phyloP scores from a whole-genome alignment of 2,797 vertebrate species.

The Sphaeramia orbicularis region DNA sequence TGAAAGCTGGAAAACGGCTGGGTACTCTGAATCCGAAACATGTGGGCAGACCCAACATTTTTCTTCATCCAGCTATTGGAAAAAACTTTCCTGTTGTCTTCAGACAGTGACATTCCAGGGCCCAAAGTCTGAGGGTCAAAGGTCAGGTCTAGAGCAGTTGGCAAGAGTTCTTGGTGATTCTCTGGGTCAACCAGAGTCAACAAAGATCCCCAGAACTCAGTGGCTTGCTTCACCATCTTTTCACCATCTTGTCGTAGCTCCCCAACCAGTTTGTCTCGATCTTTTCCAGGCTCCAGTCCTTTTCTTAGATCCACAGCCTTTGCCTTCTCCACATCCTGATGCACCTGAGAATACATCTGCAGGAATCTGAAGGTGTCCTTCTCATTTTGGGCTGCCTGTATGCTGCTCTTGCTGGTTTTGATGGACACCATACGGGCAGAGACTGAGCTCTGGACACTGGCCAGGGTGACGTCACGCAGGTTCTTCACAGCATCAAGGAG shows the following conservation, averaged over 20 bases:
- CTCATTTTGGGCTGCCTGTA: constrained; percentile 59
- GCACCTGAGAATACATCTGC: constrained; percentile 72
- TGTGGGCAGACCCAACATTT: background rate
- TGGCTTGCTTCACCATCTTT: constrained; percentile 41
- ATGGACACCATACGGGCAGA: constrained; percentile 65
- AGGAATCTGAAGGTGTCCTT: constrained; percentile 75
- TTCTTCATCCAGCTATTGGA: background rate
- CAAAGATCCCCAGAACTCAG: constrained; percentile 45
- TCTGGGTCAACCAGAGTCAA: constrained; percentile 71
- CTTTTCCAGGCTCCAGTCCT: constrained; percentile 59
- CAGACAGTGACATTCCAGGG: constrained; percentile 53
- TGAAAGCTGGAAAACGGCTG: background rate
- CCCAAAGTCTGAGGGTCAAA: constrained; percentile 36
- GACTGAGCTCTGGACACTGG: constrained; percentile 65
- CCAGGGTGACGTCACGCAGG: constrained; percentile 54
- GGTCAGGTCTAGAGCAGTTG: constrained; percentile 18
- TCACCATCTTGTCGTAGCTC: constrained; percentile 48
- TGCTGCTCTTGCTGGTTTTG: constrained; percentile 55
- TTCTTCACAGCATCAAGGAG: constrained; percentile 56
- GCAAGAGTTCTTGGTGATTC: constrained; percentile 24
- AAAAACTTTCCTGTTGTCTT: constrained; percentile 60
- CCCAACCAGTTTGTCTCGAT: constrained; percentile 54
- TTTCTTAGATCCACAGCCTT: constrained; percentile 62
- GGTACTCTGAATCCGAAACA: constrained; percentile 18
- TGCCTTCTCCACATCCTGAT: constrained; percentile 70